phyloP scores from a whole-genome alignment of 2,888 invertebrate species.

The Pterostichus niger region DNA sequence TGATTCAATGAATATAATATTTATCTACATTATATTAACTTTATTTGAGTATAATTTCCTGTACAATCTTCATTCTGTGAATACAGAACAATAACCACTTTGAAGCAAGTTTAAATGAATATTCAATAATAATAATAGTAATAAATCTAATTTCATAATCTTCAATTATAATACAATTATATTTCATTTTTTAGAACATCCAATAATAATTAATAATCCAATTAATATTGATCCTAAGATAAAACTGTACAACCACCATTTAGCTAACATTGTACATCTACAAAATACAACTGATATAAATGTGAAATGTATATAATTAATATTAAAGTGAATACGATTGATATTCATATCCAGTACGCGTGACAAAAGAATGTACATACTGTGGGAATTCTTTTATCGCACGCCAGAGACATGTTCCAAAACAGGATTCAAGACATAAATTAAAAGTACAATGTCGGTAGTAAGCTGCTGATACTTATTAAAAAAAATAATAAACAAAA shows the following conservation, averaged over 20 bases:
- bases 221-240: constrained; percentile 71
- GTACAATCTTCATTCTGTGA: constrained; percentile 76
- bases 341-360: constrained; percentile 54
- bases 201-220: constrained; percentile 72
- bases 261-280: constrained; percentile 76
- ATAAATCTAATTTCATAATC: constrained; percentile 71
- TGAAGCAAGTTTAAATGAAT: constrained; percentile 73
- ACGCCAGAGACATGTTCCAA: constrained; percentile 58
- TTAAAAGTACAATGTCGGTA: constrained; percentile 50
- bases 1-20: constrained; percentile 60
- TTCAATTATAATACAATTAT: constrained; percentile 75
- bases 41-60: constrained; percentile 76
- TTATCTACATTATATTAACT: constrained; percentile 72
- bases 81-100: constrained; percentile 75
- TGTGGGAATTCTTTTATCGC: constrained; percentile 18
- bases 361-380: constrained; percentile 32
- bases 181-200: constrained; percentile 72
- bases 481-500: constrained; percentile 43
- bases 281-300: constrained; percentile 69
- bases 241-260: constrained; percentile 76
- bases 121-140: constrained; percentile 72
- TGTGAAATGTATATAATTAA: constrained; percentile 60
- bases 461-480: constrained; percentile 53
- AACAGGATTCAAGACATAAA: constrained; percentile 37
- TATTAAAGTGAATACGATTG: constrained; percentile 53